Evolutionary conservation across 2,797 vertebrate species (phyloP), one percentile per base, ranked within the genome.

Genomic region (Silurus lanzhouensis): DNA sequence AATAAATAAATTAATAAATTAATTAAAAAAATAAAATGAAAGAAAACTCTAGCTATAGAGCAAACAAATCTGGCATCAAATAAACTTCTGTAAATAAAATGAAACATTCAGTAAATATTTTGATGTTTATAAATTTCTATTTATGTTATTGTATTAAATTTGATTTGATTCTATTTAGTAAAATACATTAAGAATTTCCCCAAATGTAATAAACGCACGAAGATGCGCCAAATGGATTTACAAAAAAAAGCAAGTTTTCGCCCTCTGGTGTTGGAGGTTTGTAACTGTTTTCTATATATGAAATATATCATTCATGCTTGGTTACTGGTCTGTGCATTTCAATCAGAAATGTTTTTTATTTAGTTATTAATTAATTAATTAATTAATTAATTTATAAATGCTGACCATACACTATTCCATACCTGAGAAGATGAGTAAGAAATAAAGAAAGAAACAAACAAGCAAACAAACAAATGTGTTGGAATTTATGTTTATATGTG

Each of bases 211-310:
- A 31, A 57, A 76, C 57, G 52, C 25, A 10, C 75, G 27, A 44
- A n/a, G 20, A 27, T 61, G 10, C 20, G 13, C 20, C 58, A n/a
- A 44, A 61, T 46, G 4, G 14, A 44, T 19, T 1, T 12, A 12
- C 7, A 22, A 52, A 15, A 55, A 52, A 3, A 68, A 81, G 63
- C 63, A 27, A 52, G 20, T 27, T 31, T 58, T 71, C 84, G 81
- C 85, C 89, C 78, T 85, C 87, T 89, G 57, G 83, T 86, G 89
- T 88, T 77, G 13, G 48, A 2, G 17, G 0, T 55, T 31, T 67
- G 63, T 67, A 63, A 81, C 79, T 25, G 67, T 20, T 80, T 25
- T 4, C 19, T 77, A 38, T 38, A 38, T 77, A 6, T 7, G 64
- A 79, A 64, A 63, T 15, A 44, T 38, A 60, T 5, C 0, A 61